These are phyloP conservation scores for Salvelinus alpinus DNA, from an alignment of 2,113 vertebrate genomes.

Conservation along the genomic window DNA sequence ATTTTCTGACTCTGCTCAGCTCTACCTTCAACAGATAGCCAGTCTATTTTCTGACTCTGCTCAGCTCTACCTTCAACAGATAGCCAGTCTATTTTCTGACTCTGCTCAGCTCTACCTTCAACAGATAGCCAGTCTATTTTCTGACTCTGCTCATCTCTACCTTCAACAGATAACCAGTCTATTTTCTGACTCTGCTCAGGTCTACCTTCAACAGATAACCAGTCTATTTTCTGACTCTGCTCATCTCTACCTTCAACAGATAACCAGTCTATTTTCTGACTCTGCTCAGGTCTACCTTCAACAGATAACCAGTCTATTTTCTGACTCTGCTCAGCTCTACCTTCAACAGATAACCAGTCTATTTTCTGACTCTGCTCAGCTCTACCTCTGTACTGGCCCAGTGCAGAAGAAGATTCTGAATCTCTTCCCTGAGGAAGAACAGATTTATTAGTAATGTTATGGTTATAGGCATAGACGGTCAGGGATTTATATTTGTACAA, in stretches of 20 bases:
- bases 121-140: too few species aligned
- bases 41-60: too few species aligned
- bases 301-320: too few species aligned
- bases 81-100: constrained; percentile 49
- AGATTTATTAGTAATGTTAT: neutral
- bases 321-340: constrained; percentile 36
- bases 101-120: constrained; percentile 44
- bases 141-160: too few species aligned
- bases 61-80: constrained; percentile 51
- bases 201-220: constrained; percentile 47
- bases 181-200: constrained; percentile 10
- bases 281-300: too few species aligned
- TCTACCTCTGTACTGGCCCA: constrained; percentile 35
- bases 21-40: too few species aligned
- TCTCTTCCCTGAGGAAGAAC: constrained; percentile 40
- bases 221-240: constrained; percentile 54
- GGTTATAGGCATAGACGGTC: neutral
- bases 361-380: constrained; percentile 55
- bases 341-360: constrained; percentile 41
- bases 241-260: constrained; percentile 27
- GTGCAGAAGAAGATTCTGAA: constrained; percentile 41
- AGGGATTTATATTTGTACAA: neutral
- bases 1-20: too few species aligned
- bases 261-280: too few species aligned
- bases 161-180: too few species aligned